Percentiles rank a stretch among this genome's conserved stretches.
These are phyloP conservation scores for Pyralis farinalis DNA, from an alignment of 2,888 invertebrate genomes.

Conservation along the genomic window DNA sequence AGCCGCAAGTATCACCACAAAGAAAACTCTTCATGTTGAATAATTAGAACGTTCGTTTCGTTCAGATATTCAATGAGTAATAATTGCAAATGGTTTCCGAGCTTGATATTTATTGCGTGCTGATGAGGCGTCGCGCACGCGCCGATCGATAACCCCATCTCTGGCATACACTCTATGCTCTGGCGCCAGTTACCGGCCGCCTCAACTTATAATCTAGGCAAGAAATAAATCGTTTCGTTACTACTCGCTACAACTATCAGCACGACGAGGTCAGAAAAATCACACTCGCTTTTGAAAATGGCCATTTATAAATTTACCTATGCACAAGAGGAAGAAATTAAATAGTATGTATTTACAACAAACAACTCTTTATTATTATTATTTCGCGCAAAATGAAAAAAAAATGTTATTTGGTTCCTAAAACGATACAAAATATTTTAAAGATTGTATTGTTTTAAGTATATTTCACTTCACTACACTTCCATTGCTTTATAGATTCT, in stretches of 20 bases:
- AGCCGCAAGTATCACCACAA: conserved; percentile 66
- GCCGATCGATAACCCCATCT: conserved; percentile 65
- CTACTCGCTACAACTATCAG: conserved; percentile 2
- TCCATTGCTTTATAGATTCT: too few relatives aligned
- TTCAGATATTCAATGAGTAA: conserved; percentile 50
- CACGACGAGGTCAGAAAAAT: conserved; percentile 7
- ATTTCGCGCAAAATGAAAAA: too few relatives aligned
- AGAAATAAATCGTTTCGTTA: conserved; percentile 18
- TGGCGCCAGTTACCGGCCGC: conserved; percentile 42
- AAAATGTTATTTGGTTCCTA: too few relatives aligned
- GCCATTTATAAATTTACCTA: too few relatives aligned
- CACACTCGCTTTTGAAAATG: not conserved
- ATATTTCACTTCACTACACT: too few relatives aligned
- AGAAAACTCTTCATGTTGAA: conserved; percentile 55
- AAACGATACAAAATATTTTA: too few relatives aligned
- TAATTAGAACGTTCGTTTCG: conserved; percentile 26
- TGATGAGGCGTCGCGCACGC: conserved; percentile 67
- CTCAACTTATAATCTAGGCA: conserved; percentile 21
- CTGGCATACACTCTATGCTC: conserved; percentile 42
- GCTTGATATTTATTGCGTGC: conserved; percentile 56
- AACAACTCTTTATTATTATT: too few relatives aligned
- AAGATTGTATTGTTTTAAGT: too few relatives aligned
- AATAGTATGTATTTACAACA: too few relatives aligned
- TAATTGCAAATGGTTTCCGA: conserved; percentile 28
- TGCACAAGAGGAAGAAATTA: not conserved